Conservation (phyloP, 2,888 invertebrate species). For the Didymodactylos carnosus region DNA sequence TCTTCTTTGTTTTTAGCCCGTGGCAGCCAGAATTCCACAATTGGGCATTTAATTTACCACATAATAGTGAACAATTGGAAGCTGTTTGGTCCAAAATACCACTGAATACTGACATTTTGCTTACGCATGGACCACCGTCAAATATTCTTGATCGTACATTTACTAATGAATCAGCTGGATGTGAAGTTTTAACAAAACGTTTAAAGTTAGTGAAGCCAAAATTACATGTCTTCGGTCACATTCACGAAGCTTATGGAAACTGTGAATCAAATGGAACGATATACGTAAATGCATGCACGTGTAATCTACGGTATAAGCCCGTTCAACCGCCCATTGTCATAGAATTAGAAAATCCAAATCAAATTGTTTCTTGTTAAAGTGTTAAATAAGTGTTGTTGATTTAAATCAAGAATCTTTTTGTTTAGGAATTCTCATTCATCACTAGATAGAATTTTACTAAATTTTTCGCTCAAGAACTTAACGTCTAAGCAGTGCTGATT, state of each 20-base stretch:
- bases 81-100: conserved; percentile 56
- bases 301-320: not conserved
- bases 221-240: conserved; percentile 66
- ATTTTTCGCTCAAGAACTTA: too few relatives aligned
- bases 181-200: not conserved
- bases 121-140: conserved; percentile 58
- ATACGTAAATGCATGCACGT: not conserved
- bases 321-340: not conserved
- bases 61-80: not conserved
- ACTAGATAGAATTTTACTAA: too few relatives aligned
- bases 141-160: not conserved
- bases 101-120: conserved; percentile 49
- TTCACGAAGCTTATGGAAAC: conserved; percentile 51
- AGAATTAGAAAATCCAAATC: too few relatives aligned
- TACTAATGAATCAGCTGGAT: not conserved
- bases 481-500: too few relatives aligned
- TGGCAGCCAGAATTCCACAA: not conserved
- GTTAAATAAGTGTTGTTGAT: too few relatives aligned
- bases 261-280: not conserved
- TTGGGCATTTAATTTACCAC: not conserved
- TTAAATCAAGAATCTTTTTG: too few relatives aligned
- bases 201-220: conserved; percentile 58
- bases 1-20: not conserved
- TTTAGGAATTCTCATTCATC: too few relatives aligned
- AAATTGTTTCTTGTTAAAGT: too few relatives aligned